Base-by-base conservation (phyloP, 2,888 invertebrate species). In the Lycocerus yunnanus region DNA sequence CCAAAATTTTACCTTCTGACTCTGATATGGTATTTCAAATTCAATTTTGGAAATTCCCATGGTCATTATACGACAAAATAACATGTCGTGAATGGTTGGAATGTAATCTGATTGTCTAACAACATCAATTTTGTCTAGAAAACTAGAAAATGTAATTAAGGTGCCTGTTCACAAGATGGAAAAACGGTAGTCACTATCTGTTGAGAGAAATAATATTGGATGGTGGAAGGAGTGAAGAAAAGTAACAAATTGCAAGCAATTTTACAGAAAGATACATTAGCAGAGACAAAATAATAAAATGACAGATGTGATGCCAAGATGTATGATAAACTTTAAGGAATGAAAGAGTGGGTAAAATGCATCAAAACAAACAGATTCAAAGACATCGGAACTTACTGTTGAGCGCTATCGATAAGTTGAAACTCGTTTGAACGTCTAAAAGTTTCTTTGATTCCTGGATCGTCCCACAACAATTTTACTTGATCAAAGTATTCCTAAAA, bases 311-410 rank as follows among this genome's bases (percentile, higher is more conserved):
- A n/a, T n/a, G n/a, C n/a, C n/a, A n/a, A n/a, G n/a, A n/a, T n/a
- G n/a, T 4, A 3, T 4, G 18, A 4, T 18, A 18, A 18, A 18
- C 18, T 18, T 3, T 18, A 18, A 18, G 18, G 4, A 4, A 4
- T 18, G 4, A 4, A 18, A 18, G 18, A 18, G 2, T 18, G 18
- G 4, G 4, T 3, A 18, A 18, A 18, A 18, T 4, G 18, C 2
- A 18, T n/a, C n/a, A n/a, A n/a, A n/a, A n/a, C n/a, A n/a, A n/a
- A n/a, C n/a, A n/a, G n/a, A n/a, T n/a, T n/a, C n/a, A n/a, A n/a
- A n/a, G n/a, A n/a, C n/a, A n/a, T n/a, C n/a, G n/a, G n/a, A 72
- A 91, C 93, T 91, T 88, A 95, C 95, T 95, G 94, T 90, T 93
- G 93, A 9, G 95, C 93, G 83, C 94, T 93, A 82, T 95, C 95